Base-by-base conservation (phyloP, 2,888 invertebrate species). In the Eristalis intricaria region DNA sequence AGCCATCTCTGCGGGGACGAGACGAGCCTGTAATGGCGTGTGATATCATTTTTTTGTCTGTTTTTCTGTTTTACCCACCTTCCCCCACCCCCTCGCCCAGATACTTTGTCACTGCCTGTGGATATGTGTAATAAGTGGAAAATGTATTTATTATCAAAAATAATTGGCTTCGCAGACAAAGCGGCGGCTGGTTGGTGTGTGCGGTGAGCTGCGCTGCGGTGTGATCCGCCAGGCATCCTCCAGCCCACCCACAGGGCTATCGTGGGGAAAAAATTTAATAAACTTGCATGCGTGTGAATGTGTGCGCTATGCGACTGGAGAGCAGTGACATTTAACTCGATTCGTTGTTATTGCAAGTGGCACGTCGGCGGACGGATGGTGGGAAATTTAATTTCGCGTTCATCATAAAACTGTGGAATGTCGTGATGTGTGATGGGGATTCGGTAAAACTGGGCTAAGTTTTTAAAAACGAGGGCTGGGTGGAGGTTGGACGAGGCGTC, bases 101-200 rank as follows among this genome's bases (percentile, higher is more conserved):
- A n/a, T 23, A 70, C 35, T 74, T 26, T 26, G 56, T 32, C 13
- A 10, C 65, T 32, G 22, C 43, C 56, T 50, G 29, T 64, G 19
- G 15, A 63, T 64, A 43, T 65, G 61, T 56, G 15, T 71, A 43
- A 29, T 71, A 65, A 65, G 65, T 75, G 65, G 23, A 58, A 65
- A 65, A 65, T 64, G 65, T 35, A 64, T 65, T 74, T 65, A 56
- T 26, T 74, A 65, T 32, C n/a, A 56, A 19, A 65, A 74, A 58
- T 56, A 74, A 19, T 74, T 65, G 56, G 56, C 56, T 15, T 26
- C 19, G n/a, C 63, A 32, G n/a, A 64, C 61, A 61, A 71, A 71
- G 40, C 0, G 61, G 23, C 32, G 19, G n/a, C n/a, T 29, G 7
- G 29, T 0, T 1, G n/a, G n/a, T 15, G 43, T 3, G 40, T 10